Percentiles rank a stretch among this genome's conserved stretches.
Evolutionary conservation across 2,797 vertebrate species (phyloP).

Genomic region (Coendou prehensilis): DNA sequence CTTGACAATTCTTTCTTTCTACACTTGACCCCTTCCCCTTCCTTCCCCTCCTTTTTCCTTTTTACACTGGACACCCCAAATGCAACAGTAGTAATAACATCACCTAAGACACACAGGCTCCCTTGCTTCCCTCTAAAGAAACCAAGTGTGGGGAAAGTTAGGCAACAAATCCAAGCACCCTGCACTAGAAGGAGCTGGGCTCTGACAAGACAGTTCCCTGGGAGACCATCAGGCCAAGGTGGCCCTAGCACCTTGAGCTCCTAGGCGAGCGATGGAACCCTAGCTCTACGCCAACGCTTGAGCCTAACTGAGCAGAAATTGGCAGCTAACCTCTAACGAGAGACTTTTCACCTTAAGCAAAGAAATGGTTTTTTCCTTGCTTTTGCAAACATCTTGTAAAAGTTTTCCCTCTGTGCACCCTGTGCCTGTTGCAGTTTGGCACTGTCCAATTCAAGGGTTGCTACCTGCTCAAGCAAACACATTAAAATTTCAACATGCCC

Average conservation of each 20-base stretch:
- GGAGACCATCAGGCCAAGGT: background rate
- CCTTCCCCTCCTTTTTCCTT: background rate
- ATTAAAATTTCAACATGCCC: background rate
- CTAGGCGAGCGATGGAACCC: background rate
- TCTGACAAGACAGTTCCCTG: background rate
- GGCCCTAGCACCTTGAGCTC: background rate
- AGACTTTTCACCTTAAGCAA: background rate
- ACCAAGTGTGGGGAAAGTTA: background rate
- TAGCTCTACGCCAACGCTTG: background rate
- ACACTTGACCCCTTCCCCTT: background rate
- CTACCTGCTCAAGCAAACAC: background rate
- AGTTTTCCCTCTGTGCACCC: background rate
- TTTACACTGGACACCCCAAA: background rate
- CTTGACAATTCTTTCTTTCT: constrained; percentile 18
- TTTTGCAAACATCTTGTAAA: background rate
- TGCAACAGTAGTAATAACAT: background rate
- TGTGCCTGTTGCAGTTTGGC: background rate
- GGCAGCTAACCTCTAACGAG: background rate
- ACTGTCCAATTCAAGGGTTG: background rate
- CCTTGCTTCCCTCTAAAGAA: background rate
- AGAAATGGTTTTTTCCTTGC: background rate
- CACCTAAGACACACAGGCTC: background rate
- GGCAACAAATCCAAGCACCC: background rate
- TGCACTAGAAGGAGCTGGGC: background rate
- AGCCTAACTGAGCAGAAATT: background rate